Evolutionary conservation across 2,797 vertebrate genomes (phyloP), one percentile per base, ranked within the genome.

Genomic region (Thamnophis elegans): DNA sequence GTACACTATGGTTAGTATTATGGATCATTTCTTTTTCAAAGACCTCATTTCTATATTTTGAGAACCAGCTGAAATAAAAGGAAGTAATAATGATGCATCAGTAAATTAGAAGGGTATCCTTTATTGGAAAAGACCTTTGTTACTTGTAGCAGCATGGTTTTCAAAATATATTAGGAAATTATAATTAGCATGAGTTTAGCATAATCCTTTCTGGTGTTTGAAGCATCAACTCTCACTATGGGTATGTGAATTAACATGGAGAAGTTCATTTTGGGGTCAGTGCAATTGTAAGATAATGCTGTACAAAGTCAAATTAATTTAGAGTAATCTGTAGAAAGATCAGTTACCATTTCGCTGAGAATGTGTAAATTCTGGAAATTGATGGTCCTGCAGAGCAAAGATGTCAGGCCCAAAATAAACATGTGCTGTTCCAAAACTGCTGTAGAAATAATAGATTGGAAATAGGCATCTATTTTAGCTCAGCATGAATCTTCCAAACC

Each of bases 301-400:
- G 96, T 97, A 96, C 92, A 88, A 94, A 96, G 94, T 96, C 96
- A 96, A 96, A 97, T 96, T 97, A 96, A 92, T 96, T 97, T 93
- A 95, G 94, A 94, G 93, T 92, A 78, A 96, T 94, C 95, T 95
- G 89, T 94, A 87, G 89, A 95, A 94, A 7, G 82, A 93, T 88
- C 89, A 93, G 91, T 82, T 92, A 85, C 56, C n/a, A 92, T 87
- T 96, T 90, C 93, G 93, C 60, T 47, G 91, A 93, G 85, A 95
- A 96, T 92, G 93, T 95, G 92, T 54, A 94, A 88, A 59, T 94
- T 95, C 92, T 95, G 89, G 73, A 95, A 96, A 54, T 59, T 93
- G 59, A 92, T 94, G 62, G 59, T 92, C 92, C 54, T 59, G 26
- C n/a, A 94, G 93, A 94, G 90, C 92, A 96, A 91, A 92, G 88